Evolutionary conservation across 2,797 vertebrate genomes (phyloP).

Genomic region (Meda fulgida): DNA sequence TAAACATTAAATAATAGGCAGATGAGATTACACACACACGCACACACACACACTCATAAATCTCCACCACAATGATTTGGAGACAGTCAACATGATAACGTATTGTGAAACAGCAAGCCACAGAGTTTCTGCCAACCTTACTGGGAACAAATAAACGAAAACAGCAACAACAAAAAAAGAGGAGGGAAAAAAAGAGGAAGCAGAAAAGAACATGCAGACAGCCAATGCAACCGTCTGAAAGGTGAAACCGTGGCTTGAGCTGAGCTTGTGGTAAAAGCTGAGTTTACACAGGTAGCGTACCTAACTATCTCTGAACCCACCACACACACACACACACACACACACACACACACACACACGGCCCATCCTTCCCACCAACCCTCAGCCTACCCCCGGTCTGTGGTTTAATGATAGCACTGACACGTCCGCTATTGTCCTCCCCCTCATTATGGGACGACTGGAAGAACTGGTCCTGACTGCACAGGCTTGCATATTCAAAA

Average conservation of each 20-base stretch:
- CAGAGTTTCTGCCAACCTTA: slow-evolving; percentile 84
- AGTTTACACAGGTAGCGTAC: slow-evolving; percentile 64
- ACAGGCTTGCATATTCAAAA: slow-evolving; percentile 88
- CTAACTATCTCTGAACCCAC: slow-evolving; percentile 68
- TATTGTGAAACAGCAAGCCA: slow-evolving; percentile 91
- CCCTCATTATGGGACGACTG: slow-evolving; percentile 82
- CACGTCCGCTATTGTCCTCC: slow-evolving; percentile 80
- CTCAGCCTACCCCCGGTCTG: slow-evolving; percentile 59
- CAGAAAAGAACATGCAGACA: slow-evolving; percentile 61
- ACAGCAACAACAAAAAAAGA: slow-evolving; percentile 41
- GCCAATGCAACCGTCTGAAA: slow-evolving; percentile 32
- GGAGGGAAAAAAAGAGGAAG: slow-evolving; percentile 53
- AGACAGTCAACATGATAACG: slow-evolving; percentile 91
- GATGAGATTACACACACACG: slow-evolving; percentile 52
- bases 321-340: slow-evolving; percentile 76
- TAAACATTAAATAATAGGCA: neutral
- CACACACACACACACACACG: slow-evolving; percentile 63
- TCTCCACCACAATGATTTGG: slow-evolving; percentile 89
- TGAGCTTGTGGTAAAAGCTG: slow-evolving; percentile 31
- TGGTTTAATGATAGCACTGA: slow-evolving; percentile 84
- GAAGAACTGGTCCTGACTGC: slow-evolving; percentile 89
- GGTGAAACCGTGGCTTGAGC: slow-evolving; percentile 54
- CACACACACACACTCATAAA: slow-evolving; percentile 80
- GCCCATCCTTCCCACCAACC: slow-evolving; percentile 69
- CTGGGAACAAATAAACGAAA: slow-evolving; percentile 80